phyloP scores from a whole-genome alignment of 2,888 invertebrate genomes.

The Pegoplata infirma region DNA sequence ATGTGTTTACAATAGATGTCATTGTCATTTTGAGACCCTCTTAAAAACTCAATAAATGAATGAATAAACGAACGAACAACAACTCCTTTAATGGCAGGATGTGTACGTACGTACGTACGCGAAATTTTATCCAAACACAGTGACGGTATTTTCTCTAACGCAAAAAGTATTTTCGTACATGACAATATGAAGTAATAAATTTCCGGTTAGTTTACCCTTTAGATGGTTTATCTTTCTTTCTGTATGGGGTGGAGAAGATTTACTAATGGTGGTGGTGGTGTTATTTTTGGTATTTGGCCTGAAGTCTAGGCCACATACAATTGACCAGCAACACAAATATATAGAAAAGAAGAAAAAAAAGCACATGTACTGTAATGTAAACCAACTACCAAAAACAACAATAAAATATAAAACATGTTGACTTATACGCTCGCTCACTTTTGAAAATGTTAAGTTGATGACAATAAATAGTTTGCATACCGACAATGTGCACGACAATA shows the following conservation, averaged over 20 bases:
- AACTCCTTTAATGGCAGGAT: slow-evolving; percentile 11
- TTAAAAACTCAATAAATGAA: slow-evolving; percentile 53
- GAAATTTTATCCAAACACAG: slow-evolving; percentile 44
- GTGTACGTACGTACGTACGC: slow-evolving; percentile 27
- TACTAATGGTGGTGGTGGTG: slow-evolving; percentile 16
- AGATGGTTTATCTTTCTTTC: slow-evolving; percentile 65
- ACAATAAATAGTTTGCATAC: slow-evolving; percentile 63
- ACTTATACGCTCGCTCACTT: slow-evolving; percentile 44
- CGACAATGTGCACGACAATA: slow-evolving; percentile 53
- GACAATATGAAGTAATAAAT: slow-evolving; percentile 73
- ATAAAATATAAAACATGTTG: slow-evolving; percentile 29
- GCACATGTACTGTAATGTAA: neutral
- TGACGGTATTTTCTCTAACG: slow-evolving; percentile 53
- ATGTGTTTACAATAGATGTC: slow-evolving; percentile 65
- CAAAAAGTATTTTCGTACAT: slow-evolving; percentile 52
- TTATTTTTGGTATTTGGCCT: slow-evolving; percentile 35
- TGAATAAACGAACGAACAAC: slow-evolving; percentile 30
- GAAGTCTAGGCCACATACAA: slow-evolving; percentile 50
- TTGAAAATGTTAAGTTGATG: slow-evolving; percentile 50
- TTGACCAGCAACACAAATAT: slow-evolving; percentile 46
- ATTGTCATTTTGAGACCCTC: slow-evolving; percentile 45
- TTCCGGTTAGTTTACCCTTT: slow-evolving; percentile 68
- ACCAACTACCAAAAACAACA: neutral
- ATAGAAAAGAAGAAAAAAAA: no score
- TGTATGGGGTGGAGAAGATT: neutral